These are phyloP conservation scores for Patella ulyssiponensis DNA, from an alignment of 2,888 invertebrate species.

Conservation along the genomic window DNA sequence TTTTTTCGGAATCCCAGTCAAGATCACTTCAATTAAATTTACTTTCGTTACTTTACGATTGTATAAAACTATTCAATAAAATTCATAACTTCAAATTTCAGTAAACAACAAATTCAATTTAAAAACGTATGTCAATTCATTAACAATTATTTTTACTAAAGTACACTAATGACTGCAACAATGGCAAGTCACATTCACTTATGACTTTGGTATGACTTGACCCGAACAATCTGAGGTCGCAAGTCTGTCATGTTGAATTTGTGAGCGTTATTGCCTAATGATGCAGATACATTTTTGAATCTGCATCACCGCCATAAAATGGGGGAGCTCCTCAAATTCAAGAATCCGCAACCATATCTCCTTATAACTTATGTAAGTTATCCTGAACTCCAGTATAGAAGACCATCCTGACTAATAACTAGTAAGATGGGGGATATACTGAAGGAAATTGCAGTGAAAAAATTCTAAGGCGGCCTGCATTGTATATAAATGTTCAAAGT, in stretches of 20 bases:
- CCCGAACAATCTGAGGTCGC: neutral
- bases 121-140: no score
- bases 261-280: neutral
- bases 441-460: neutral
- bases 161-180: neutral
- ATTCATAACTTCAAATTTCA: no score
- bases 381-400: neutral
- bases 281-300: neutral
- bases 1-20: no score
- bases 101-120: no score
- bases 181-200: neutral
- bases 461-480: neutral
- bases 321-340: neutral
- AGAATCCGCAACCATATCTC: neutral
- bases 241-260: neutral
- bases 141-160: no score
- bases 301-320: conserved; percentile 1
- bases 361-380: neutral
- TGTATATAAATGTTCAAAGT: neutral
- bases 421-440: neutral
- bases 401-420: neutral
- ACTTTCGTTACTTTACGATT: no score
- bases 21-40: no score
- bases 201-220: neutral
- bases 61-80: no score